Percentiles rank a stretch among this genome's conserved stretches.
Evolutionary conservation across 2,797 vertebrate genomes (phyloP).

Genomic region (Natrix natrix): DNA sequence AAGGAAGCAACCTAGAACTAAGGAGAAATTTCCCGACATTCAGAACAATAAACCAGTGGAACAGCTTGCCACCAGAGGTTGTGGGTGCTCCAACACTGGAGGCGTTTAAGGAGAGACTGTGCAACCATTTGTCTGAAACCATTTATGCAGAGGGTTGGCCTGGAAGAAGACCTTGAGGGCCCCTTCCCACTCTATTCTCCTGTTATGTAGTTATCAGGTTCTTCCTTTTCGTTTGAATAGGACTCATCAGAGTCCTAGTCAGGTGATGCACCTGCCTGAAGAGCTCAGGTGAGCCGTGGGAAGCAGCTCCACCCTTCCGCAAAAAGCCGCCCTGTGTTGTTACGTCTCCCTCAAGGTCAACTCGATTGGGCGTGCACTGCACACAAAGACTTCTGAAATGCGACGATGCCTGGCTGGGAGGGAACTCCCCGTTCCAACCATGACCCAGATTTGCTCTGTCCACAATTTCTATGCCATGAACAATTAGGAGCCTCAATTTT

Average conservation of each 20-base stretch:
- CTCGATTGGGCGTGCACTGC: not conserved
- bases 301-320: not conserved
- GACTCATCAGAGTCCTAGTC: not conserved
- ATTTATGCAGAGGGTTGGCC: too few species aligned
- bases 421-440: not conserved
- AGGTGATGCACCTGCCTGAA: not conserved
- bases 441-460: not conserved
- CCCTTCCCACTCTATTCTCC: too few species aligned
- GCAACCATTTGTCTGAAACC: too few species aligned
- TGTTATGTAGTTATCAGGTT: too few species aligned
- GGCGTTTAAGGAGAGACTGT: too few species aligned
- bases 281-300: not conserved
- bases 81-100: fast-evolving
- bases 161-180: too few species aligned
- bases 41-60: too few species aligned
- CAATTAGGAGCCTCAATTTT: not conserved
- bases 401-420: not conserved
- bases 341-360: not conserved
- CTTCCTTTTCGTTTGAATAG: not conserved
- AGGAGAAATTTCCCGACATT: too few species aligned
- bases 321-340: not conserved
- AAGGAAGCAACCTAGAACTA: too few species aligned
- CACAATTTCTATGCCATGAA: not conserved
- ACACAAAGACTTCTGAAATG: not conserved
- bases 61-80: too few species aligned